A percentile compares a stretch with the other conserved stretches of the same genome.
phyloP scores from a whole-genome alignment of 2,888 invertebrate species.

The Euzophera pinguis region DNA sequence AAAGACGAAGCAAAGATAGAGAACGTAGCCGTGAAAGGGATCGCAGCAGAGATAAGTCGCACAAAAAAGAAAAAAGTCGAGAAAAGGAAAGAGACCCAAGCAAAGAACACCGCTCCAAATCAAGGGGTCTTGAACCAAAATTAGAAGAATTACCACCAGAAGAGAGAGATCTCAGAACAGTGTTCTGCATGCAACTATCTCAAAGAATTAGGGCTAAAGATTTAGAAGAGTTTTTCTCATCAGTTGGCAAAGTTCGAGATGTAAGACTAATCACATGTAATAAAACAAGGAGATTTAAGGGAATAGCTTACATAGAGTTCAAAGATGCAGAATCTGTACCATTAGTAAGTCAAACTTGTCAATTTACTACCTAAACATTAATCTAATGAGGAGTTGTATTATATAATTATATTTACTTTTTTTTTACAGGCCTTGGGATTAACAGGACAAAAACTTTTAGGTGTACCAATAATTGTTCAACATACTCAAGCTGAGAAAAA shows the following conservation, averaged over 20 bases:
- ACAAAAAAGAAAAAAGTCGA: slow-evolving; percentile 53
- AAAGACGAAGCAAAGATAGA: slow-evolving; percentile 49
- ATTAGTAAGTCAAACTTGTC: slow-evolving; percentile 80
- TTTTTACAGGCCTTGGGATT: slow-evolving; percentile 91
- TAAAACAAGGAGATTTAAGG: slow-evolving; percentile 98
- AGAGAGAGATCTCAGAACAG: slow-evolving; percentile 98
- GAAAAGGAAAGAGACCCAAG: slow-evolving; percentile 45
- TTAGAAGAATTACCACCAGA: slow-evolving; percentile 94
- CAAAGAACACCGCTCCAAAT: slow-evolving; percentile 63
- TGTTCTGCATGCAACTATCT: slow-evolving; percentile 99
- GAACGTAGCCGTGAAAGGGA: slow-evolving; percentile 55
- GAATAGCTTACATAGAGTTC: slow-evolving; percentile 99
- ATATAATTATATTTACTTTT: not conserved
- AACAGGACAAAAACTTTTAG: slow-evolving; percentile 96
- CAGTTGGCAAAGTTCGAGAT: slow-evolving; percentile 98
- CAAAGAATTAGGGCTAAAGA: slow-evolving; percentile 96
- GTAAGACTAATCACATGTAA: slow-evolving; percentile 99
- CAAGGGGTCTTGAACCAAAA: slow-evolving; percentile 78
- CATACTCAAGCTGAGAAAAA: slow-evolving; percentile 98
- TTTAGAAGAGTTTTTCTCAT: slow-evolving; percentile 98
- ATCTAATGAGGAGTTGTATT: not conserved
- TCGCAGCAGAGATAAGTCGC: slow-evolving; percentile 41
- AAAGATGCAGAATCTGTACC: slow-evolving; percentile 98
- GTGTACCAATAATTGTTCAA: slow-evolving; percentile 98
- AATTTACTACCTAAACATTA: no score